Evolutionary conservation across 2,888 invertebrate genomes (phyloP).

Genomic region (Diaphora mendica): DNA sequence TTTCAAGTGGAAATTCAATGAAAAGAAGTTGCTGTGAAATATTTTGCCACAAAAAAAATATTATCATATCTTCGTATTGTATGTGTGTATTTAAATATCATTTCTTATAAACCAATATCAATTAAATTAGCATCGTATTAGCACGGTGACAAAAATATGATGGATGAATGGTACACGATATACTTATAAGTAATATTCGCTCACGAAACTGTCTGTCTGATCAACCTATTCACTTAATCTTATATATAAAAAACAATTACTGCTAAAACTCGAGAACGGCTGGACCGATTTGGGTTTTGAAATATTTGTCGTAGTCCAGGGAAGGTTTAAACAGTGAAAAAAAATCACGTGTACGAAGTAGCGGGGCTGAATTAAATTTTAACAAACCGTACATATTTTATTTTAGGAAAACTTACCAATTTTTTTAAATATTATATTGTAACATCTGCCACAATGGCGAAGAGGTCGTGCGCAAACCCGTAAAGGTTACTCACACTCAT

Average conservation of each 20-base stretch:
- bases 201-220: not conserved
- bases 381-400: not conserved
- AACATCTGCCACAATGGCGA: not conserved
- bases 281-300: no score
- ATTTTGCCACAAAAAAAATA: no score
- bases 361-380: not conserved
- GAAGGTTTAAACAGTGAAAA: no score
- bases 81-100: not conserved
- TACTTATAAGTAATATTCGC: not conserved
- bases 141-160: no score
- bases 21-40: not conserved
- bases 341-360: no score
- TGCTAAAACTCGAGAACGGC: no score
- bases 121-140: no score
- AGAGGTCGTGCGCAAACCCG: not conserved
- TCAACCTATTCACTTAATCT: not conserved
- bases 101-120: not conserved
- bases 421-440: not conserved
- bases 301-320: no score
- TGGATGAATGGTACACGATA: no score
- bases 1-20: not conserved
- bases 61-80: no score
- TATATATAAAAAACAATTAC: no score
- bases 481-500: not conserved
- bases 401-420: not conserved